Conservation (phyloP, 2,113 vertebrate species). For the Limanda limanda region DNA sequence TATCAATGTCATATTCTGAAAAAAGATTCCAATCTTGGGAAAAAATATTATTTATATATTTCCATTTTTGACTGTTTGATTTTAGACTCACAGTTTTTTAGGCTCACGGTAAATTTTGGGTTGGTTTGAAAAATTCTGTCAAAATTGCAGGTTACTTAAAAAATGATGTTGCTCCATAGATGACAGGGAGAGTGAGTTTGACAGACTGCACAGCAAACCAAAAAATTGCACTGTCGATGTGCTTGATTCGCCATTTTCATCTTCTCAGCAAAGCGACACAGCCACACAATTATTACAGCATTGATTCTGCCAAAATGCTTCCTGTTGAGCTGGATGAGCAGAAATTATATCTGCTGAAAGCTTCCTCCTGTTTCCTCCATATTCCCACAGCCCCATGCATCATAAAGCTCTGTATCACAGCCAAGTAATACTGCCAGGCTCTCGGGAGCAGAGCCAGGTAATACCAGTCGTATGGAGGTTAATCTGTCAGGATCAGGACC, state of each 20-base stretch:
- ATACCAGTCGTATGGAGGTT: neutral
- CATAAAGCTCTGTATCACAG: constrained; percentile 29
- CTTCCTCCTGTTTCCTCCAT: constrained; percentile 30
- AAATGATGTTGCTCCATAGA: no score
- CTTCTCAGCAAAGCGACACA: constrained; percentile 15
- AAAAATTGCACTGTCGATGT: neutral
- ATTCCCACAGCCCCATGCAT: neutral
- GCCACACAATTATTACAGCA: constrained; percentile 26
- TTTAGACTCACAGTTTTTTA: no score
- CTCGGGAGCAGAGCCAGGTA: constrained; percentile 22
- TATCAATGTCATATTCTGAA: no score
- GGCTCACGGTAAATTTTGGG: neutral
- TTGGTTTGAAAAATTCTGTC: neutral
- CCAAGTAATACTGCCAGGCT: neutral
- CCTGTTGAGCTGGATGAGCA: constrained; percentile 34
- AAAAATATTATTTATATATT: no score
- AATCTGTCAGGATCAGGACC: constrained; percentile 3
- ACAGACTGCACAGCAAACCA: no score
- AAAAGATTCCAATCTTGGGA: no score
- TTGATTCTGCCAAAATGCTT: constrained; percentile 33
- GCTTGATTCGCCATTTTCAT: constrained; percentile 21
- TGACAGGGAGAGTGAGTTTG: no score
- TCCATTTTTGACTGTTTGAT: no score
- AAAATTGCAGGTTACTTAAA: neutral
- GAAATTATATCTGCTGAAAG: constrained; percentile 37